phyloP scores from a whole-genome alignment of 2,888 invertebrate genomes.

The Boloria selene region DNA sequence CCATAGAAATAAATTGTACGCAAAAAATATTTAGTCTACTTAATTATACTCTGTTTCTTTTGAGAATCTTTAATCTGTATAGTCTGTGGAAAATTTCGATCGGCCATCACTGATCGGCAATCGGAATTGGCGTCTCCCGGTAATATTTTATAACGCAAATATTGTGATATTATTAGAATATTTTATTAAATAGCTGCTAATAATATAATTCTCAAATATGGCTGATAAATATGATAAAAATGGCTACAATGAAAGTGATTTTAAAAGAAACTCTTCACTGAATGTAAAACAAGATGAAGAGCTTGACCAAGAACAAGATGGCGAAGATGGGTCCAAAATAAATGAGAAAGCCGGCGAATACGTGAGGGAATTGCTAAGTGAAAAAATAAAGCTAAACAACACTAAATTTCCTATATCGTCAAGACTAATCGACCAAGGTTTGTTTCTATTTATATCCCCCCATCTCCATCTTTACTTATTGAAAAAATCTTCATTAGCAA shows the following conservation, averaged over 20 bases:
- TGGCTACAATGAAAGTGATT: constrained; percentile 74
- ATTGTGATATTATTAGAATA: constrained; percentile 21
- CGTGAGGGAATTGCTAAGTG: constrained; percentile 87
- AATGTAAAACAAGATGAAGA: constrained; percentile 46
- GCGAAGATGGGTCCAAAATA: constrained; percentile 81
- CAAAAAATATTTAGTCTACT: no score
- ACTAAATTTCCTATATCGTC: constrained; percentile 87
- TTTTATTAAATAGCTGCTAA: constrained; percentile 14
- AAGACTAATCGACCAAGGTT: constrained; percentile 89
- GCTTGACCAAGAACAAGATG: constrained; percentile 70
- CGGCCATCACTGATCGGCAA: neutral
- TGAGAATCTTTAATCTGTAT: no score
- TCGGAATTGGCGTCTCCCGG: constrained; percentile 18
- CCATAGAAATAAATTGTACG: no score
- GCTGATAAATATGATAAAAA: constrained; percentile 72
- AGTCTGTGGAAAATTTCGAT: no score
- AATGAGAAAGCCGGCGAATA: constrained; percentile 90
- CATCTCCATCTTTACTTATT: no score
- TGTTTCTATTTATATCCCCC: neutral
- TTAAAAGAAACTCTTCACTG: constrained; percentile 69
- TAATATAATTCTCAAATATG: constrained; percentile 47
- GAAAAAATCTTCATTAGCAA: no score
- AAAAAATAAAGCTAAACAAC: constrained; percentile 85
- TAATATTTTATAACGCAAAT: constrained; percentile 14
- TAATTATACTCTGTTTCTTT: no score